A percentile compares a stretch with the other conserved stretches of the same genome.
Conservation (phyloP, 1,140 invertebrate genomes). For the Lasioglossum albipes region DNA sequence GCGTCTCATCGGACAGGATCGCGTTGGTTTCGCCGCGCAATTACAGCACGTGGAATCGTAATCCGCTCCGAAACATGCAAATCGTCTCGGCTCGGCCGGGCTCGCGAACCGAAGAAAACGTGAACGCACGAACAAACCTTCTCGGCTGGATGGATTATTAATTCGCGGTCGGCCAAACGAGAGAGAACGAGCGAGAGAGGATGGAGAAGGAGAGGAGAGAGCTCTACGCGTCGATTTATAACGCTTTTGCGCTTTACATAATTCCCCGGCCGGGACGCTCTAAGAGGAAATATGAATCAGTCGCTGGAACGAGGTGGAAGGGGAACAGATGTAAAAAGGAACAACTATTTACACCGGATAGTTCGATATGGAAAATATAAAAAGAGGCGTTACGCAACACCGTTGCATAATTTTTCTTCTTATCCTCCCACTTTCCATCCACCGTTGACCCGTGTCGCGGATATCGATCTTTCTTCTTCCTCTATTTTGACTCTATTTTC, state of each 20-base stretch:
- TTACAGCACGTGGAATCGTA: neutral
- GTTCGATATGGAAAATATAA: neutral
- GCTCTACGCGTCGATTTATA: constrained; percentile 11
- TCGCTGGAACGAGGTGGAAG: neutral
- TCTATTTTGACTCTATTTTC: too few species aligned
- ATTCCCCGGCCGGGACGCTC: neutral
- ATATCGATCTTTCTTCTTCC: too few species aligned
- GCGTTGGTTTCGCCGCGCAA: neutral
- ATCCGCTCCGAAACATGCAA: neutral
- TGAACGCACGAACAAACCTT: neutral
- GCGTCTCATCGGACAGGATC: too few species aligned
- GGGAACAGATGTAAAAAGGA: neutral
- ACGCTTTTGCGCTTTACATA: constrained; percentile 28
- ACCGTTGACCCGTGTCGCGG: neutral
- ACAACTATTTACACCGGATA: neutral
- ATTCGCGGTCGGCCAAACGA: neutral
- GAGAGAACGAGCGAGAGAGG: neutral
- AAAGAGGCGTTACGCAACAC: constrained; percentile 21
- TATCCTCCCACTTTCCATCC: neutral
- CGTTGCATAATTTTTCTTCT: constrained; percentile 38
- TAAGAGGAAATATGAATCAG: constrained; percentile 41
- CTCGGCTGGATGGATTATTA: constrained; percentile 18
- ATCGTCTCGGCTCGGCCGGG: neutral
- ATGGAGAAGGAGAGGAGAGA: neutral
- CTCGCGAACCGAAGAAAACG: neutral